Evolutionary conservation across 2,113 vertebrate species (phyloP), one percentile per base, ranked within the genome.

Genomic region (Tragulus kanchil): DNA sequence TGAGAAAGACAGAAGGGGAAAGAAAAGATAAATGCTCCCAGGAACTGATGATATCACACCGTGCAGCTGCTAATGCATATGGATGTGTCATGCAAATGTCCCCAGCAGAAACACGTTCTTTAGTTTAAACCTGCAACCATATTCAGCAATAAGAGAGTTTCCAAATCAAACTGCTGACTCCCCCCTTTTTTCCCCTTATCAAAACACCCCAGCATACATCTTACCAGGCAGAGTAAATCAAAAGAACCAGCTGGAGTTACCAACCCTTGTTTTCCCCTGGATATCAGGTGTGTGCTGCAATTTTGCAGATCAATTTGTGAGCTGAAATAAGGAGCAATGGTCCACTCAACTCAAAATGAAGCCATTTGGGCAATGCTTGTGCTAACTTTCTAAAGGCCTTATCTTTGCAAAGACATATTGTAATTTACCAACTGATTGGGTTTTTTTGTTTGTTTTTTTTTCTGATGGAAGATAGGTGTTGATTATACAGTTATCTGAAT

Each of bases 121-220:
- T 88, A 94, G 97, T 96, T 96, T 95, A 97, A 98, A 97, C 97
- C 94, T 96, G 90, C 26, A 13, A 94, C 71, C 52, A 26, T 78
- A 98, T 98, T 98, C 96, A 96, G 96, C 96, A 97, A 78, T 83
- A 96, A 97, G 97, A 89, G 96, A 90, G 89, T 98, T 97, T 97
- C 97, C 98, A 98, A 98, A 98, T 98, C 98, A 98, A 99, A 99
- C 92, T 99, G 98, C 98, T 99, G 98, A 99, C 98, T 98, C 97
- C 59, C 93, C 97, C 97, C 95, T 98, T 52, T 65, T 26, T 4
- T 7, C 1, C 31, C 73, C 96, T 97, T 98, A 98, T 98, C 98
- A 98, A 98, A 99, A 98, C 98, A 98, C 91, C 81, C 92, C 89
- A 95, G 97, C 94, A 93, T 96, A 96, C 96, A 90, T 98, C 96